These are phyloP conservation scores for Limnephilus auricula DNA, from an alignment of 2,888 invertebrate genomes.

Conservation along the genomic window DNA sequence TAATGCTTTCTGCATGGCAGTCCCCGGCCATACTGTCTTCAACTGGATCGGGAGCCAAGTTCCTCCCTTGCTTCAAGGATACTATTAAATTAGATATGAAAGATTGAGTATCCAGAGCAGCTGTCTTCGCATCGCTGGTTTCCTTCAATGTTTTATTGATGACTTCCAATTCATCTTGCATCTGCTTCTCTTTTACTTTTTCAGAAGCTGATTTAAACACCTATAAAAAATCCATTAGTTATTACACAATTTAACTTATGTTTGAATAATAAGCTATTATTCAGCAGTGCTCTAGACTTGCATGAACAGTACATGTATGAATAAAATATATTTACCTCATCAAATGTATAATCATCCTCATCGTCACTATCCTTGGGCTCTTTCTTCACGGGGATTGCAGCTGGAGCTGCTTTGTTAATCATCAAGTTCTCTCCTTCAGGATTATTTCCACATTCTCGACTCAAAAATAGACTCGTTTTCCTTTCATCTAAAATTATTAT, in stretches of 20 bases:
- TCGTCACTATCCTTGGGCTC: slow-evolving; percentile 80
- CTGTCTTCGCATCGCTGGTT: slow-evolving; percentile 67
- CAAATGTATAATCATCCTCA: slow-evolving; percentile 87
- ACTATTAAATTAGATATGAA: slow-evolving; percentile 81
- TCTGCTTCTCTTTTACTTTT: slow-evolving; percentile 82
- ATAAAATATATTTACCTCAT: slow-evolving; percentile 78
- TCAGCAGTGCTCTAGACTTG: not conserved
- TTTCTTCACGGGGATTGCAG: slow-evolving; percentile 51
- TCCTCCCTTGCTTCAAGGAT: slow-evolving; percentile 72
- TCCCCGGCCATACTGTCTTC: not conserved
- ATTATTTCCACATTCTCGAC: slow-evolving; percentile 43
- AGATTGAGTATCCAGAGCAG: slow-evolving; percentile 70
- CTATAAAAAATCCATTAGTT: slow-evolving; percentile 67
- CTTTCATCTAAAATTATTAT: slow-evolving; percentile 22
- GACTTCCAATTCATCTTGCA: slow-evolving; percentile 79
- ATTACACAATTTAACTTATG: not conserved
- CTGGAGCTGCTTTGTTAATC: slow-evolving; percentile 69
- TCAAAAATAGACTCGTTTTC: slow-evolving; percentile 44
- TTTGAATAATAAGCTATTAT: not conserved
- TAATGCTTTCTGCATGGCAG: slow-evolving; percentile 36
- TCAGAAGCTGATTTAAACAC: slow-evolving; percentile 86
- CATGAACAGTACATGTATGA: not conserved
- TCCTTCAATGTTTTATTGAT: slow-evolving; percentile 75
- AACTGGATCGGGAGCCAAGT: not conserved
- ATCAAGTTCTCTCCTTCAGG: slow-evolving; percentile 39